phyloP scores from a whole-genome alignment of 2,797 vertebrate species.

The Dipus sagitta region DNA sequence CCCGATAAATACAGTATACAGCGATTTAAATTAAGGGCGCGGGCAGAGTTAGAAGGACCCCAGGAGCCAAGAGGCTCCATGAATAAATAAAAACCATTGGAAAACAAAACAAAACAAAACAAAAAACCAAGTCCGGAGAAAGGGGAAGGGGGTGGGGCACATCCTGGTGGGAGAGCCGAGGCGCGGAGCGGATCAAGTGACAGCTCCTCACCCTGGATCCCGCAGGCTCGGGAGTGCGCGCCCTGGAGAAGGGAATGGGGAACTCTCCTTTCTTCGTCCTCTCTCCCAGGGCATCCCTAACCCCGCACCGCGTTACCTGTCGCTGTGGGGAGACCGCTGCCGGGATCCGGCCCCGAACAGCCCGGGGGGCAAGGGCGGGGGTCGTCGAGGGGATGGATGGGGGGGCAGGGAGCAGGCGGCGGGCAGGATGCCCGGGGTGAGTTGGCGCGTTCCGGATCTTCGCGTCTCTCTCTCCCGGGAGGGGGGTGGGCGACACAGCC shows the following conservation, averaged over 20 bases:
- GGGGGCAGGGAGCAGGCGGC: constrained; percentile 75
- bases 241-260: constrained; percentile 58
- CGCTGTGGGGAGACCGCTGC: constrained; percentile 84
- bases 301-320: constrained; percentile 84
- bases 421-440: constrained; percentile 72
- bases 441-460: constrained; percentile 73
- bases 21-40: constrained; percentile 86
- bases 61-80: constrained; percentile 77
- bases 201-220: constrained; percentile 71
- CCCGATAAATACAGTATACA: constrained; percentile 86
- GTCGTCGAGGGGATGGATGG: constrained; percentile 75
- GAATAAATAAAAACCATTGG: constrained; percentile 85
- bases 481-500: constrained; percentile 58
- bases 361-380: constrained; percentile 76
- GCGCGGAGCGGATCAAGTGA: constrained; percentile 66
- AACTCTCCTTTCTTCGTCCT: constrained; percentile 65
- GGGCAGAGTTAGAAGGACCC: constrained; percentile 83
- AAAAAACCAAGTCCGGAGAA: constrained; percentile 73
- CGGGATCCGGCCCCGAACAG: constrained; percentile 85
- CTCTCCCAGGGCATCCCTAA: constrained; percentile 77
- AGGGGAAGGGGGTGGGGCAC: constrained; percentile 54
- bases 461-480: constrained; percentile 64
- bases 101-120: neutral
- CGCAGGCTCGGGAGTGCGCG: constrained; percentile 63
- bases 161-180: constrained; percentile 73